These are phyloP conservation scores for Amiota minor DNA, from an alignment of 2,888 invertebrate species.

Conservation along the genomic window DNA sequence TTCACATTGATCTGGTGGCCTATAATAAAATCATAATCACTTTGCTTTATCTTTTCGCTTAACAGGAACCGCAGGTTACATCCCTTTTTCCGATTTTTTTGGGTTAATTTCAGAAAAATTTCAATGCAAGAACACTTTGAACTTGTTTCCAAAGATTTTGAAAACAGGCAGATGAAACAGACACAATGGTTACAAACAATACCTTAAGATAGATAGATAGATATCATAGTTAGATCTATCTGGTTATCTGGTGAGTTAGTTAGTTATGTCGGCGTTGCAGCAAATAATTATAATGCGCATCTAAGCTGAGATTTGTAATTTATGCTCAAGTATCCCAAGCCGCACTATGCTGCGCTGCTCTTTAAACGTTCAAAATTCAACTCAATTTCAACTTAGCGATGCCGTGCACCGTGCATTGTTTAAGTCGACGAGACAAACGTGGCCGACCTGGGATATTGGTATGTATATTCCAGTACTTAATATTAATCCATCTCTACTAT, in stretches of 20 bases:
- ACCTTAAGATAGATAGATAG: not conserved
- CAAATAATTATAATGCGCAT: slow-evolving; percentile 48
- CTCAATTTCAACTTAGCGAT: too few species aligned
- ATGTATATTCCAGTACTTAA: not conserved
- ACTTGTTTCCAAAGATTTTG: too few species aligned
- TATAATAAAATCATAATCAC: slow-evolving; percentile 69
- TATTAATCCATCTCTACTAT: slow-evolving; percentile 43
- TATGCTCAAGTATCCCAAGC: slow-evolving; percentile 14
- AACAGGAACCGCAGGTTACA: slow-evolving; percentile 14
- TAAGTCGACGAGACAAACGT: too few species aligned
- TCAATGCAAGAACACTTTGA: too few species aligned
- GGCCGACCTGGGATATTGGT: too few species aligned
- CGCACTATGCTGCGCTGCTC: not conserved
- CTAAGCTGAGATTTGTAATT: slow-evolving; percentile 31
- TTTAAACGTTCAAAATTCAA: not conserved
- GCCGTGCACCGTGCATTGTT: too few species aligned
- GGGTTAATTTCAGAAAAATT: too few species aligned
- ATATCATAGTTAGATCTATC: not conserved
- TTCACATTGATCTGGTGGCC: slow-evolving; percentile 23
- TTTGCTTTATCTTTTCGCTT: slow-evolving; percentile 31
- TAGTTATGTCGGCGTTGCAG: slow-evolving; percentile 28
- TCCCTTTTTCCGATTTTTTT: not conserved
- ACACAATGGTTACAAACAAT: too few species aligned
- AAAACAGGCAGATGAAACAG: too few species aligned
- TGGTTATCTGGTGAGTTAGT: not conserved